A percentile compares a stretch with the other conserved stretches of the same genome.
Evolutionary conservation across 2,797 vertebrate species (phyloP).

Genomic region (Luscinia megarhynchos): DNA sequence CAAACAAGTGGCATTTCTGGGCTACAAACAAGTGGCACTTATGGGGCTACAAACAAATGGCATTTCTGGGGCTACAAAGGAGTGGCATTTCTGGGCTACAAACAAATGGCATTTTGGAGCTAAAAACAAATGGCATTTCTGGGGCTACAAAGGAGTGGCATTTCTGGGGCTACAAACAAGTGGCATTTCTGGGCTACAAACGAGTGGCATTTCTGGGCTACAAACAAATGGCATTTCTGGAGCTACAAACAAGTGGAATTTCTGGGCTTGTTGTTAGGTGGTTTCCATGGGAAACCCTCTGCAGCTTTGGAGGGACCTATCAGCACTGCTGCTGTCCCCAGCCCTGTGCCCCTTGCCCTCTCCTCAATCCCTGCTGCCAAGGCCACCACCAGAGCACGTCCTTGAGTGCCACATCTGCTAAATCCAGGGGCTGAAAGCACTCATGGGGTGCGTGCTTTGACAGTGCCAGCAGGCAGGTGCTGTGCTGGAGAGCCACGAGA

Average conservation of each 20-base stretch:
- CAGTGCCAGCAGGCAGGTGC: accelerated
- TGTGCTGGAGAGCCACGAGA: no score
- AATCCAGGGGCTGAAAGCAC: background rate
- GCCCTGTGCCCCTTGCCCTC: background rate
- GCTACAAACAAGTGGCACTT: background rate
- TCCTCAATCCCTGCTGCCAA: background rate
- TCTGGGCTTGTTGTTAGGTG: background rate
- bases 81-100: background rate
- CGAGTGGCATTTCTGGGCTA: background rate
- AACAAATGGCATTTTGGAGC: background rate
- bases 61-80: background rate
- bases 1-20: no score
- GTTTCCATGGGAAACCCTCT: background rate
- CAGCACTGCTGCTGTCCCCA: background rate
- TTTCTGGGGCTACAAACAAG: background rate
- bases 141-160: background rate
- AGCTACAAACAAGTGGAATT: no score
- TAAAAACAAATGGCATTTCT: no score
- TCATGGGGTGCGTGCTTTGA: accelerated
- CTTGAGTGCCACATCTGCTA: background rate
- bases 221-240: background rate
- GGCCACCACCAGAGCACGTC: background rate
- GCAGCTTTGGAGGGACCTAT: background rate
- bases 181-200: background rate
- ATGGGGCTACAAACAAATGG: background rate